A percentile compares a stretch with the other conserved stretches of the same genome.
phyloP scores from a whole-genome alignment of 2,797 vertebrate genomes.

The Dermochelys coriacea region DNA sequence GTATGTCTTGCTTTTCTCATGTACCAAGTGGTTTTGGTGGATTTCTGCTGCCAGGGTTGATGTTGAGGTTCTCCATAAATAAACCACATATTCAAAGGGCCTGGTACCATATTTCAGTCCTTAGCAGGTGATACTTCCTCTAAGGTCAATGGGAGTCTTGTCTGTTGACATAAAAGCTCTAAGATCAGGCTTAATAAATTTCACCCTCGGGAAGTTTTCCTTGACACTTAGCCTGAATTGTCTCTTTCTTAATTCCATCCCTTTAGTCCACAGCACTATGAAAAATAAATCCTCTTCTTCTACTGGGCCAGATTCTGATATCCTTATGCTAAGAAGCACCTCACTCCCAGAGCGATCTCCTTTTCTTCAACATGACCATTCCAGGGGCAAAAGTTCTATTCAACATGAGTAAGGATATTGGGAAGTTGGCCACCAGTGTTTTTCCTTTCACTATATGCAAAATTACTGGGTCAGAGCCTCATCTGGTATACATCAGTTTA shows the following conservation, averaged over 20 bases:
- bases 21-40: neutral
- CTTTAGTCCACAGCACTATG: neutral
- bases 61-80: neutral
- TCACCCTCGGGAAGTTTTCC: neutral
- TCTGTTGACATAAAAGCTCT: neutral
- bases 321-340: neutral
- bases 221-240: neutral
- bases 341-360: neutral
- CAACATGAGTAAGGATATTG: slow-evolving; percentile 4
- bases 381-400: slow-evolving; percentile 2
- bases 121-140: neutral
- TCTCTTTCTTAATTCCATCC: neutral
- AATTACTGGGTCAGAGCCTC: neutral
- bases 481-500: slow-evolving; percentile 1
- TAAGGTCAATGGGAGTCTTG: neutral
- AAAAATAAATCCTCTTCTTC: slow-evolving; percentile 1
- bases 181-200: neutral
- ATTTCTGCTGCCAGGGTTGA: neutral
- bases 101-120: neutral
- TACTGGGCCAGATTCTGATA: neutral
- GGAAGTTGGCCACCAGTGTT: neutral
- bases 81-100: neutral
- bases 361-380: neutral
- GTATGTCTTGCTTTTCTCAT: neutral
- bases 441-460: neutral